Percentiles rank a stretch among this genome's conserved stretches.
Evolutionary conservation across 2,888 invertebrate genomes (phyloP).

Genomic region (Gari tellinella): DNA sequence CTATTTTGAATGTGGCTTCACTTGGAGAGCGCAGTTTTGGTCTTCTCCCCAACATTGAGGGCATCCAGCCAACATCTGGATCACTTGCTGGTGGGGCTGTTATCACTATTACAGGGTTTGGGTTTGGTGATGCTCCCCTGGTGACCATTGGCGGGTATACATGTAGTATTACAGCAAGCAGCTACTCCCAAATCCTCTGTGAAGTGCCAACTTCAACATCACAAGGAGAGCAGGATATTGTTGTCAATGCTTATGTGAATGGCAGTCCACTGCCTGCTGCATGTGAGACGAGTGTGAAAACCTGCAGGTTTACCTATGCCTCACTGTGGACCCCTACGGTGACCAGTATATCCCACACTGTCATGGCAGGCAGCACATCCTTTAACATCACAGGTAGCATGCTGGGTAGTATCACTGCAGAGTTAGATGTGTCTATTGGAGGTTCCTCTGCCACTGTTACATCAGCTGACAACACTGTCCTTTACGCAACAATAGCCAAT

Average conservation of each 20-base stretch:
- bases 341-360: conserved; percentile 45
- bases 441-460: conserved; percentile 63
- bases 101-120: conserved; percentile 65
- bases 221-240: conserved; percentile 37
- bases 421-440: conserved; percentile 67
- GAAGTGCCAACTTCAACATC: conserved; percentile 34
- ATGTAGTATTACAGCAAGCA: conserved; percentile 57
- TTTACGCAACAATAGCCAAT: conserved; percentile 66
- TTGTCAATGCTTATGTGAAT: conserved; percentile 45
- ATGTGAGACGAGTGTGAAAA: conserved; percentile 42
- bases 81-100: conserved; percentile 61
- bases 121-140: conserved; percentile 57
- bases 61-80: conserved; percentile 49
- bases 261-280: conserved; percentile 44
- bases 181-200: conserved; percentile 60
- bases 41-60: conserved; percentile 57
- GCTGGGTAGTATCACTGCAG: conserved; percentile 43
- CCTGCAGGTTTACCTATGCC: conserved; percentile 61
- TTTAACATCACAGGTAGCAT: conserved; percentile 63
- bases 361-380: conserved; percentile 50
- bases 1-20: conserved; percentile 45
- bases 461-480: conserved; percentile 44
- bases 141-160: conserved; percentile 52
- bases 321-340: conserved; percentile 59
- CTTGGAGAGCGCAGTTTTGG: conserved; percentile 52